Evolutionary conservation across 1,140 invertebrate species (phyloP), one percentile per base, ranked within the genome.

Genomic region (Formica exsecta): DNA sequence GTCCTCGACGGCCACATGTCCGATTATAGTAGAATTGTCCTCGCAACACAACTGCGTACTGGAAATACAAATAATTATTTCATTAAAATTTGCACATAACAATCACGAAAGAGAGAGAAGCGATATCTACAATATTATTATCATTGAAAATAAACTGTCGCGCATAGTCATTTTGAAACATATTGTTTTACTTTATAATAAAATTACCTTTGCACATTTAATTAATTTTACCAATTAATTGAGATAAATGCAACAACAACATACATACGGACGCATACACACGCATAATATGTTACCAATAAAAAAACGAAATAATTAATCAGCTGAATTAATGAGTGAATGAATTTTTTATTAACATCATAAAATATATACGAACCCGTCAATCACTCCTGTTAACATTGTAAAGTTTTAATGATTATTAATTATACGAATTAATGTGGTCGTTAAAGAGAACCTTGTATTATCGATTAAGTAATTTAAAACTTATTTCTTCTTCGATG

Each of bases 31-130:
- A 19, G 22, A 81, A n/a, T 89, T 89, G 11, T 75, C 22, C 8
- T 74, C 87, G 38, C 88, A 88, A 36, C 87, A 89, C 64, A 89
- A 57, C n/a, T 80, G 44, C 1, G 87, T 89, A 48, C 88, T 89
- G n/a, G 13, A 62, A 80, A 85, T 64, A 48, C 19, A 36, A 7
- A 59, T 9, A 3, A 48, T 66, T 25, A 3, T 4, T 13, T 74
- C 13, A 54, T 76, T 3, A 16, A 38, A 1, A 44, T 76, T 16
- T 76, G 9, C 25, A 13, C 3, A 29, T 38, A 32, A 65, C n/a
- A 19, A 5, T 38, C 8, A 8, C 4, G 3, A 9, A 9, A 29
- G 13, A 29, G 3, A 29, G 3, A 54, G 25, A 29, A 77, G 19
- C 11, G 36, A 22, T 22, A 38, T 9, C 32, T 16, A 25, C 6